Percentiles rank a stretch among this genome's conserved stretches.
phyloP scores from a whole-genome alignment of 2,113 vertebrate genomes.

The Corythaixoides concolor region DNA sequence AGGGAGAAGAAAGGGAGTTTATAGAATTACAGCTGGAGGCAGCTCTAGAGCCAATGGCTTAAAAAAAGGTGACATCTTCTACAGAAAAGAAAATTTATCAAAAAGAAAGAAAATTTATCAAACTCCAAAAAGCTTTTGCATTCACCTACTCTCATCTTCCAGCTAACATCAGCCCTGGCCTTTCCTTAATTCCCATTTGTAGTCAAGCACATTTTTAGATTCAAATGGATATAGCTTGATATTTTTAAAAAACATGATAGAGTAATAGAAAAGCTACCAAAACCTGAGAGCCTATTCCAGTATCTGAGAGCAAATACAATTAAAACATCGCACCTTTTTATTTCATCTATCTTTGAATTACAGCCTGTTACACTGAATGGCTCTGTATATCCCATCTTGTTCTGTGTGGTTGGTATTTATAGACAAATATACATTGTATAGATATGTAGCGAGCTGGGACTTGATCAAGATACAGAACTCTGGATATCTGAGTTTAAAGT shows the following conservation, averaged over 20 bases:
- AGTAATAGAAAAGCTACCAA: background rate
- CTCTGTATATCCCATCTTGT: background rate
- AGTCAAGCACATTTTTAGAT: background rate
- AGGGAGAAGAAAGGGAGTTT: background rate
- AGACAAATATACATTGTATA: background rate
- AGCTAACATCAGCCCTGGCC: background rate
- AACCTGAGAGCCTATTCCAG: background rate
- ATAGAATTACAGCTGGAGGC: background rate
- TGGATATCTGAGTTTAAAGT: background rate
- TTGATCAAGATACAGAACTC: background rate
- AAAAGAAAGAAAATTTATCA: background rate
- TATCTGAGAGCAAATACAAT: background rate
- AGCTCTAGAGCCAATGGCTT: background rate
- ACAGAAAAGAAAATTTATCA: background rate
- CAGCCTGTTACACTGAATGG: background rate
- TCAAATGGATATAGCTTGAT: background rate
- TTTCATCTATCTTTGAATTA: background rate
- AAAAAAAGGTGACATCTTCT: background rate
- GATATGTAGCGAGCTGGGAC: background rate
- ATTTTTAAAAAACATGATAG: background rate
- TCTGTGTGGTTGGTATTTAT: background rate
- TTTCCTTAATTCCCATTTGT: background rate
- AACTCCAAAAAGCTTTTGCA: background rate
- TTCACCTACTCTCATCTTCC: background rate
- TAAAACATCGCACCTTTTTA: background rate